Percentiles rank a stretch among this genome's conserved stretches.
These are phyloP conservation scores for Zhuqinia jingwanae DNA, from an alignment of 2,888 invertebrate species.

Conservation along the genomic window DNA sequence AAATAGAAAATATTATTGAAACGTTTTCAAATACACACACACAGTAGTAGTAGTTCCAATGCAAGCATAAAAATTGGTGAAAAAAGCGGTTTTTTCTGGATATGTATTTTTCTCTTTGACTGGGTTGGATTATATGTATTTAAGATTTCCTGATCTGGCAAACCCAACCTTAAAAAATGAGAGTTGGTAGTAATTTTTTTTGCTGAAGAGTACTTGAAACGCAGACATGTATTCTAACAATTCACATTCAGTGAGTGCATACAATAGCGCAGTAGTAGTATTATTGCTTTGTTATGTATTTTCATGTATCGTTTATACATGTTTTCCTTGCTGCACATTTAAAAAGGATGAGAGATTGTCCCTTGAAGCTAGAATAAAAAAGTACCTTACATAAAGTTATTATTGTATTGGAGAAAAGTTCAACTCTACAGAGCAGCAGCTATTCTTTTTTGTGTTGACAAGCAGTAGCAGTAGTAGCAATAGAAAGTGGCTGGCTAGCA, in stretches of 20 bases:
- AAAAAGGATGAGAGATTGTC: background rate
- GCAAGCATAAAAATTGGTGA: too few relatives aligned
- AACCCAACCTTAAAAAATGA: background rate
- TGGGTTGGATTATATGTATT: too few relatives aligned
- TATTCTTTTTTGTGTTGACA: slow-evolving; percentile 48
- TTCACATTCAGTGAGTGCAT: background rate
- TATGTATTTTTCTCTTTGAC: too few relatives aligned
- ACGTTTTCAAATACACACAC: too few relatives aligned
- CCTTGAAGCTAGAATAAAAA: too few relatives aligned
- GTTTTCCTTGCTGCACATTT: background rate
- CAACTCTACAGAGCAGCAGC: background rate
- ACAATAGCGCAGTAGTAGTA: background rate
- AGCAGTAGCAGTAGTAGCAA: background rate
- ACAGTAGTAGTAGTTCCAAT: too few relatives aligned
- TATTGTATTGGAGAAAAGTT: too few relatives aligned
- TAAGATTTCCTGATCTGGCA: background rate
- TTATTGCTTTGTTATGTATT: slow-evolving; percentile 3
- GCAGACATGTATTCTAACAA: background rate
- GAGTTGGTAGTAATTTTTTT: background rate
- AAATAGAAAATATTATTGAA: too few relatives aligned
- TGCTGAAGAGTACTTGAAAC: background rate
- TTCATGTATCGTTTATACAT: slow-evolving; percentile 9
- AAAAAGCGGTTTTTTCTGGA: too few relatives aligned
- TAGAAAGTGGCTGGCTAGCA: too few relatives aligned
- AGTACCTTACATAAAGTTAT: too few relatives aligned